A percentile compares a stretch with the other conserved stretches of the same genome.
Conservation (phyloP, 2,888 invertebrate genomes). For the Rambutsinella grinnellia region DNA sequence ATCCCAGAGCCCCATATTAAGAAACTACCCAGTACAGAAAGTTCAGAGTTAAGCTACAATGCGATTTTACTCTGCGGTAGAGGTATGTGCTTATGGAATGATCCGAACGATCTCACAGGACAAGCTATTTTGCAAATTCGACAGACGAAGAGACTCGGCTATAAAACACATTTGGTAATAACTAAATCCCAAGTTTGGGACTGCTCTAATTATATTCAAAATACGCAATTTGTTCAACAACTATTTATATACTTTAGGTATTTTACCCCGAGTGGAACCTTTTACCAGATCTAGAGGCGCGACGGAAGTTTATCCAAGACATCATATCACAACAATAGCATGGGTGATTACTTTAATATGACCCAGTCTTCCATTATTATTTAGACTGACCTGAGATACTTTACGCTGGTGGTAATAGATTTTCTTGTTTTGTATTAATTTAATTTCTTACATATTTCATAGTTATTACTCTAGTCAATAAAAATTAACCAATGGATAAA, state of each 20-base stretch:
- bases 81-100: constrained; percentile 14
- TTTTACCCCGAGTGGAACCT: constrained; percentile 26
- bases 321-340: too few relatives aligned
- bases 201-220: too few relatives aligned
- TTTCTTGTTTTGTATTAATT: too few relatives aligned
- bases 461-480: too few relatives aligned
- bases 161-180: constrained; percentile 49
- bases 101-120: constrained; percentile 43
- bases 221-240: too few relatives aligned
- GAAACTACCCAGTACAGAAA: constrained; percentile 21
- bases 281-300: background rate
- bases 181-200: too few relatives aligned
- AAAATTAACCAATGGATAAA: too few relatives aligned
- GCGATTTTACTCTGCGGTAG: constrained; percentile 30
- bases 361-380: constrained; percentile 40
- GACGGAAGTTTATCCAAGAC: constrained; percentile 26
- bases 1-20: constrained; percentile 37
- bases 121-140: constrained; percentile 48
- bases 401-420: too few relatives aligned
- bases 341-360: too few relatives aligned
- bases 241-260: constrained; percentile 16
- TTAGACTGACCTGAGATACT: too few relatives aligned
- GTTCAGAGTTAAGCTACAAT: constrained; percentile 19
- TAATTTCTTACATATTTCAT: too few relatives aligned
- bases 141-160: constrained; percentile 59